phyloP scores from a whole-genome alignment of 1,140 invertebrate genomes.

The Nixonia krombeini region DNA sequence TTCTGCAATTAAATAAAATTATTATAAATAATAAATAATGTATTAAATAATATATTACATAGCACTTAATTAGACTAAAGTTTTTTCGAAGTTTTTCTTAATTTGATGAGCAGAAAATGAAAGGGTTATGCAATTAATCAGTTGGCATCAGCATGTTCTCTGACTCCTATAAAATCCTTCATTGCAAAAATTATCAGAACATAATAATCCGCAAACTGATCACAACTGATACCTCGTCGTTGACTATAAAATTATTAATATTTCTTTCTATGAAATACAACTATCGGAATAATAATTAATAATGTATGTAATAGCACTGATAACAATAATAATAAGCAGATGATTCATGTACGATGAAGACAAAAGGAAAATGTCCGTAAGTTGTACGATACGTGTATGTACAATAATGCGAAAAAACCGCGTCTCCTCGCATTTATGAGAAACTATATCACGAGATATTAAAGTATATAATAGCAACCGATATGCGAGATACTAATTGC shows the following conservation, averaged over 20 bases:
- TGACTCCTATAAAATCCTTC: too few species aligned
- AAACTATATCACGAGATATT: conserved; percentile 15
- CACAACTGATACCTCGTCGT: background rate
- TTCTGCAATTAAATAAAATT: too few species aligned
- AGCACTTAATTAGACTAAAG: too few species aligned
- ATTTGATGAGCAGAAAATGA: too few species aligned
- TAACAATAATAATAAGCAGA: background rate
- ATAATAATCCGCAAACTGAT: background rate
- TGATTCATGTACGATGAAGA: background rate
- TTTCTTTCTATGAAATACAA: background rate
- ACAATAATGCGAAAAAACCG: too few species aligned
- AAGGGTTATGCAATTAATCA: too few species aligned
- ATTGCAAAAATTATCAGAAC: background rate
- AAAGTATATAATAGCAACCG: conserved; percentile 34
- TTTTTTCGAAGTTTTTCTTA: too few species aligned
- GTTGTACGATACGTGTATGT: background rate
- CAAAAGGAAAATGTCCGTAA: background rate
- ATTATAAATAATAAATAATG: too few species aligned
- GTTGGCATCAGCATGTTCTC: too few species aligned
- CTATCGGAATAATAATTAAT: background rate
- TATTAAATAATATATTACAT: too few species aligned
- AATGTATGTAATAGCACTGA: background rate
- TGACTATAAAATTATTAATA: background rate
- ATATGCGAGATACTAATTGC: conserved; percentile 38
- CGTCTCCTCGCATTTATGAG: background rate